Percentiles rank a stretch among this genome's conserved stretches.
Conservation (phyloP, 2,888 invertebrate species). For the Drosophila bunnanda region DNA sequence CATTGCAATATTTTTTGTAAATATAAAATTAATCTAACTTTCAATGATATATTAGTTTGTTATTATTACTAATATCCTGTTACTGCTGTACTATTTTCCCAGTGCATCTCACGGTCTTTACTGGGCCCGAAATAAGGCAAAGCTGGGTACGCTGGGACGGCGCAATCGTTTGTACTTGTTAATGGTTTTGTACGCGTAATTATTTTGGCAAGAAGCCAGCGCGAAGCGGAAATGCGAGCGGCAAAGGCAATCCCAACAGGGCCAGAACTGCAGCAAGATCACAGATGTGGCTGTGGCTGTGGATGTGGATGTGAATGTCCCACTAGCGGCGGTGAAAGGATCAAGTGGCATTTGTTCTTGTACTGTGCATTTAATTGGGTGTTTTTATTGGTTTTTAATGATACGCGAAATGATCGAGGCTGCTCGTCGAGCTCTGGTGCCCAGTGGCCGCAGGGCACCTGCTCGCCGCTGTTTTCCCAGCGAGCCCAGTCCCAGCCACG, state of each 20-base stretch:
- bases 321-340: conserved; percentile 70
- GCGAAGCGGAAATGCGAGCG: conserved; percentile 47
- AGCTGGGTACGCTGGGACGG: conserved; percentile 47
- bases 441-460: conserved; percentile 62
- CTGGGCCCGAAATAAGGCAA: conserved; percentile 14
- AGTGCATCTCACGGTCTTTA: conserved; percentile 17
- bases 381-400: conserved; percentile 80
- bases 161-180: conserved; percentile 79
- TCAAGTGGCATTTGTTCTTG: conserved; percentile 77
- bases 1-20: neutral
- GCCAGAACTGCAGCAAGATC: conserved; percentile 8
- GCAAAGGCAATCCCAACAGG: conserved; percentile 12
- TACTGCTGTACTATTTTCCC: neutral
- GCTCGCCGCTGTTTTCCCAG: conserved; percentile 46
- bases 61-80: neutral
- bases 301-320: conserved; percentile 41
- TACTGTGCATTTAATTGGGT: conserved; percentile 77
- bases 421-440: conserved; percentile 21
- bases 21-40: neutral
- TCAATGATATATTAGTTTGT: neutral
- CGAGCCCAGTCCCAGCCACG: conserved; percentile 55
- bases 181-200: conserved; percentile 79
- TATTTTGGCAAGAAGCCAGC: conserved; percentile 76
- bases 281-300: conserved; percentile 19
- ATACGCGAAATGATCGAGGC: conserved; percentile 79